Conservation (phyloP, 1,140 invertebrate species). For the Neomicropteryx cornuta region DNA sequence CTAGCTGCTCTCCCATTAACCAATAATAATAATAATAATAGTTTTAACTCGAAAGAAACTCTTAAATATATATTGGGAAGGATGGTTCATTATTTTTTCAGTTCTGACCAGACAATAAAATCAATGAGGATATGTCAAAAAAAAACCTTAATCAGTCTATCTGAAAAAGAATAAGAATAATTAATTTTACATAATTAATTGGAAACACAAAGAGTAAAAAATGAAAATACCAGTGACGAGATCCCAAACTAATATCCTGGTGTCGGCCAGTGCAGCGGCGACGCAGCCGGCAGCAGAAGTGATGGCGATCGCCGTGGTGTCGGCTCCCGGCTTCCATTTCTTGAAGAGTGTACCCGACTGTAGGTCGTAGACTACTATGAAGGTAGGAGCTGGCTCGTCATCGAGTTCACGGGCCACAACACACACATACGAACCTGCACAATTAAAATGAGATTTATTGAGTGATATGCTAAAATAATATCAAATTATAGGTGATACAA, state of each 20-base stretch:
- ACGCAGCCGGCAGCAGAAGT: constrained; percentile 69
- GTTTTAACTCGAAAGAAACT: not conserved
- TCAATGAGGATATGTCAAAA: not conserved
- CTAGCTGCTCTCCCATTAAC: too few species aligned
- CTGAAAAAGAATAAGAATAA: constrained; percentile 5
- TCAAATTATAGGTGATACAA: not conserved
- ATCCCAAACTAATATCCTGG: constrained; percentile 76
- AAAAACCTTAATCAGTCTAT: not conserved
- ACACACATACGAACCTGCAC: constrained; percentile 50
- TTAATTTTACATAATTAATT: constrained; percentile 1
- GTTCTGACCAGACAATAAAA: not conserved
- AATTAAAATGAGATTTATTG: constrained; percentile 6
- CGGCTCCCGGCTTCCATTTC: constrained; percentile 76
- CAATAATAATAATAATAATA: too few species aligned
- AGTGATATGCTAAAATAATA: not conserved
- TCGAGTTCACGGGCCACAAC: constrained; percentile 62
- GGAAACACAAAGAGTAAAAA: not conserved
- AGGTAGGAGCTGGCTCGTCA: constrained; percentile 74
- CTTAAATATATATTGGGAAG: not conserved
- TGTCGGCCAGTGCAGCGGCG: constrained; percentile 71
- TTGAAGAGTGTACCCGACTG: constrained; percentile 85
- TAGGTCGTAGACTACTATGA: constrained; percentile 85
- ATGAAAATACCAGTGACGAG: constrained; percentile 67
- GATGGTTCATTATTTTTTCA: not conserved
- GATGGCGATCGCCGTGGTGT: constrained; percentile 70